Conservation (phyloP, 53 echinoderm and acorn worm genomes). For the Hippasteria phrygiana region DNA sequence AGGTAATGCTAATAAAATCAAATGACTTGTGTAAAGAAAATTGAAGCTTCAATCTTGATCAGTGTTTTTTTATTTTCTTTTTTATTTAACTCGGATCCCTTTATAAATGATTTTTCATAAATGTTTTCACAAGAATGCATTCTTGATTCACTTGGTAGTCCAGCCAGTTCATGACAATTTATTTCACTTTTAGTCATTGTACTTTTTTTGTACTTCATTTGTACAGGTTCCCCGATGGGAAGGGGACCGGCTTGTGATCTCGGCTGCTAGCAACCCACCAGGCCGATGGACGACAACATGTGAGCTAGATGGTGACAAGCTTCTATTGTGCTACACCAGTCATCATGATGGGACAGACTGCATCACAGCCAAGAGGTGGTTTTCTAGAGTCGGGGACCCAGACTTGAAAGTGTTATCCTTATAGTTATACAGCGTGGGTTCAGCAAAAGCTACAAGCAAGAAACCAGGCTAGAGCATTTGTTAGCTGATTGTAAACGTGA, state of each 20-base stretch:
- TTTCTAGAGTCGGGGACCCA: slow-evolving; percentile 14
- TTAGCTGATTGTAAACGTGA: no score
- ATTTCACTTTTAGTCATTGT: background rate
- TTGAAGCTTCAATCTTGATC: no score
- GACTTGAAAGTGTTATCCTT: background rate
- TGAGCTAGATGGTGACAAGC: slow-evolving; percentile 4
- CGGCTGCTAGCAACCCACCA: slow-evolving; percentile 26
- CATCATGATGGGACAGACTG: background rate
- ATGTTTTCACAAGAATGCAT: no score
- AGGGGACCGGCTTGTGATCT: slow-evolving; percentile 5
- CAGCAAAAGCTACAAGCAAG: no score
- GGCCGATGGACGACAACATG: slow-evolving; percentile 36
- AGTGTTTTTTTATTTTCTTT: no score
- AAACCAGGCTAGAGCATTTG: no score
- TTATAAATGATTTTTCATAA: no score
- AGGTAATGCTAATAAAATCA: no score
- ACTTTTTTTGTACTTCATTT: background rate
- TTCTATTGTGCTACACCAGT: slow-evolving; percentile 36
- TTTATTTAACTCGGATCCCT: no score
- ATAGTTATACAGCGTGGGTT: no score
- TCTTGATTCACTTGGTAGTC: no score
- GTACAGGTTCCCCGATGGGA: slow-evolving; percentile 31
- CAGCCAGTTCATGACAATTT: background rate
- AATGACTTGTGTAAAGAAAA: no score
- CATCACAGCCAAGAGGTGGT: slow-evolving; percentile 36